Evolutionary conservation across 2,888 invertebrate species (phyloP).

Genomic region (Platycnemis pennipes): DNA sequence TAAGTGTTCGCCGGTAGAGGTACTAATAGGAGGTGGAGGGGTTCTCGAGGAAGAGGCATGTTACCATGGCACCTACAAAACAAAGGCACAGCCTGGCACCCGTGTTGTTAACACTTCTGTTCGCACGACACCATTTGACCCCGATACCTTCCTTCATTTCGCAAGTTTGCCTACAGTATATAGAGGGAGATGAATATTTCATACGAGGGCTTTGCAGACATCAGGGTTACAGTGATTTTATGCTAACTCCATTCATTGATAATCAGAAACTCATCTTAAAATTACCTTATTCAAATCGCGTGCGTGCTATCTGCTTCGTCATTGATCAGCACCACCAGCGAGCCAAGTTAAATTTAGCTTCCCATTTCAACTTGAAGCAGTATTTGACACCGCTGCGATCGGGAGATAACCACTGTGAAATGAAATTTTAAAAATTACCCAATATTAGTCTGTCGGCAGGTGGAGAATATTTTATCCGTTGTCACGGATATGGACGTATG

Average conservation of each 20-base stretch:
- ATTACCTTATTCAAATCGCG: slow-evolving; percentile 2
- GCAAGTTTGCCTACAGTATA: neutral
- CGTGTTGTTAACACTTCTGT: slow-evolving; percentile 29
- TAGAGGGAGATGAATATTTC: neutral
- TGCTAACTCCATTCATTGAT: neutral
- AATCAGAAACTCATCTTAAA: neutral
- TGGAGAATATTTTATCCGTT: too few relatives aligned
- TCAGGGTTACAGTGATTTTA: neutral
- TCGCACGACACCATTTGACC: slow-evolving; percentile 60
- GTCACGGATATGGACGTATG: too few relatives aligned
- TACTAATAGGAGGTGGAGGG: neutral
- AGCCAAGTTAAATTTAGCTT: slow-evolving; percentile 49
- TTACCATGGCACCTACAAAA: slow-evolving; percentile 56
- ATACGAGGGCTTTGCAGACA: neutral
- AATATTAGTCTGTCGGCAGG: too few relatives aligned
- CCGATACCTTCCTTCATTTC: slow-evolving; percentile 28
- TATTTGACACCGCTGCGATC: neutral
- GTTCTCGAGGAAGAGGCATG: slow-evolving; percentile 50
- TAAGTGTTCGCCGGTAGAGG: slow-evolving; percentile 40
- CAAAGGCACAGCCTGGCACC: slow-evolving; percentile 64
- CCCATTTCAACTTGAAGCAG: slow-evolving; percentile 23
- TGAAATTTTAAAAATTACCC: too few relatives aligned
- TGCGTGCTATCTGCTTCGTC: slow-evolving; percentile 10
- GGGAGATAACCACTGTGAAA: neutral
- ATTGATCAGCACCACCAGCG: slow-evolving; percentile 53